Percentiles rank a stretch among this genome's conserved stretches.
These are phyloP conservation scores for Trichonephila inaurata DNA, from an alignment of 1,140 invertebrate species.

Conservation along the genomic window DNA sequence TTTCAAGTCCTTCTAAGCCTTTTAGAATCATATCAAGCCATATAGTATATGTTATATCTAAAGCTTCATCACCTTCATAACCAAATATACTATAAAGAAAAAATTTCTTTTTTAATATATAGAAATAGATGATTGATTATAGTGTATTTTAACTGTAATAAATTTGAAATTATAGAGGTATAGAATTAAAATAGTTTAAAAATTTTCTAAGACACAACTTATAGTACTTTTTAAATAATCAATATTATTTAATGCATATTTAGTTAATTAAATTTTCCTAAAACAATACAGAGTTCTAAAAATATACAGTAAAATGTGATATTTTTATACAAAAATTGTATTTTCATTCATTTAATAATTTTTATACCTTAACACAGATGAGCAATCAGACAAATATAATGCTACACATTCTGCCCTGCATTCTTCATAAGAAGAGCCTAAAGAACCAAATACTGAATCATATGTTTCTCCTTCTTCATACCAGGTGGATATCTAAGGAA, in stretches of 20 bases:
- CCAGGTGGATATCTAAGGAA: conserved; percentile 83
- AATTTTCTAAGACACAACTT: too few species aligned
- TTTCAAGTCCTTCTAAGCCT: conserved; percentile 92
- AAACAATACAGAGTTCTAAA: too few species aligned
- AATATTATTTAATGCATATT: too few species aligned
- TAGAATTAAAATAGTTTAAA: too few species aligned
- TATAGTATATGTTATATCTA: conserved; percentile 92
- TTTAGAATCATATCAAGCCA: conserved; percentile 94
- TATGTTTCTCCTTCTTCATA: conserved; percentile 94
- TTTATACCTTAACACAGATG: conserved; percentile 87
- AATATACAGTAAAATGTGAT: too few species aligned
- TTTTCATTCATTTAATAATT: too few species aligned
- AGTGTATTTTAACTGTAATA: too few species aligned
- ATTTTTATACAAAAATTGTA: too few species aligned
- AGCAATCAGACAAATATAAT: conserved; percentile 89
- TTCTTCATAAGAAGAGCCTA: conserved; percentile 95
- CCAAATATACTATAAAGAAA: conserved; percentile 89
- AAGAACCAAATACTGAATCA: conserved; percentile 91
- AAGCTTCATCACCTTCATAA: conserved; percentile 85
- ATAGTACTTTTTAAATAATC: too few species aligned
- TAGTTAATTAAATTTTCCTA: too few species aligned
- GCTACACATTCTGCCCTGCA: conserved; percentile 97
- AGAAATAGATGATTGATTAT: too few species aligned
- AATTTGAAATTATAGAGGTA: too few species aligned
- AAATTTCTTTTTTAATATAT: neutral